A percentile compares a stretch with the other conserved stretches of the same genome.
Evolutionary conservation across 2,888 invertebrate species (phyloP).

Genomic region (Lasiommata megera): DNA sequence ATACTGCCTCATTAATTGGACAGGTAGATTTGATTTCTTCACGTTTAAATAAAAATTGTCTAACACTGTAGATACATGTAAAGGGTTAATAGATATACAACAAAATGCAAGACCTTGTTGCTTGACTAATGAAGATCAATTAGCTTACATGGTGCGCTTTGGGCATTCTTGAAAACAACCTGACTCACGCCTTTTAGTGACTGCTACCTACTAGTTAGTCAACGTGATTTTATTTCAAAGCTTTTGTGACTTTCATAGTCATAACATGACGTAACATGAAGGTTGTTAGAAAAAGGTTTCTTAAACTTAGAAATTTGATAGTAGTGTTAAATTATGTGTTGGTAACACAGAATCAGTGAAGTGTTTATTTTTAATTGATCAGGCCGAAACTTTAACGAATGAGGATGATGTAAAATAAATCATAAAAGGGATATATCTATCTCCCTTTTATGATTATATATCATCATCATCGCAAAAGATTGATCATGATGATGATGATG

Average conservation of each 20-base stretch:
- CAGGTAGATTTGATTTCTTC: too few relatives aligned
- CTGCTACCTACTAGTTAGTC: constrained; percentile 9
- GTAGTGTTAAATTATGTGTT: constrained; percentile 1
- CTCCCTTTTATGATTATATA: too few relatives aligned
- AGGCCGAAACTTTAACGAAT: too few relatives aligned
- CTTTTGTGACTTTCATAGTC: constrained; percentile 12
- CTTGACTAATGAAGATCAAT: constrained; percentile 23
- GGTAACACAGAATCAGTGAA: not conserved
- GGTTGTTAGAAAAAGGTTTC: constrained; percentile 14
- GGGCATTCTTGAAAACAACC: constrained; percentile 21
- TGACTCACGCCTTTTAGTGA: constrained; percentile 29
- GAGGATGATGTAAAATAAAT: too few relatives aligned
- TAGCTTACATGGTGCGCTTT: constrained; percentile 21
- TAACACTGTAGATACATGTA: too few relatives aligned
- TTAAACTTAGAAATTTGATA: not conserved
- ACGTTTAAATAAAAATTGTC: too few relatives aligned
- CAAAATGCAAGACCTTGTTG: constrained; percentile 25
- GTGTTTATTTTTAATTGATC: not conserved
- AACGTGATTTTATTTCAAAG: constrained; percentile 15
- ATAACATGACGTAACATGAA: constrained; percentile 26
- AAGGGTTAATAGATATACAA: too few relatives aligned
- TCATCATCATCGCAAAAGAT: too few relatives aligned
- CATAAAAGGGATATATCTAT: too few relatives aligned
- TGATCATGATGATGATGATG: too few relatives aligned
- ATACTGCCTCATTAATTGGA: too few relatives aligned